Evolutionary conservation across 1,140 invertebrate genomes (phyloP), one percentile per base, ranked within the genome.

Genomic region (Melipona quadrifasciata): DNA sequence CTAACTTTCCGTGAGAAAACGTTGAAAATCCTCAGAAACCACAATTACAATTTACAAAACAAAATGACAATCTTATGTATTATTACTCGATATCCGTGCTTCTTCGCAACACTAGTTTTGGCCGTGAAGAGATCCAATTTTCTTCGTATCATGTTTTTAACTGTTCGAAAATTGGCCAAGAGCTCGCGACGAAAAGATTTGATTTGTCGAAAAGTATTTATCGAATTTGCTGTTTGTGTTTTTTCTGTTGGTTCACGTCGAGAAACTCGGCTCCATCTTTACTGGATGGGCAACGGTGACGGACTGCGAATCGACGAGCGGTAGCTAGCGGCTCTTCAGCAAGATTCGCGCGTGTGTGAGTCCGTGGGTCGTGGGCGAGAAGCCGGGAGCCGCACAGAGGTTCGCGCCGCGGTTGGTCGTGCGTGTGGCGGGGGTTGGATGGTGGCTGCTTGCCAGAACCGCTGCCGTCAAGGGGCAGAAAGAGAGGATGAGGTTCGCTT

Each of bases 301-400:
- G 89, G 90, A 93, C 93, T 93, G 93, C 90, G 92, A 92, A 92
- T 87, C 90, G 89, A 91, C 90, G 90, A 93, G 91, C 92, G 90
- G 91, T 92, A 89, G 91, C 92, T 91, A 89, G 92, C 89, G 86
- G 89, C 90, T 93, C 87, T 89, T 92, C 90, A 85, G 70, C 86
- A 86, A 92, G 90, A 89, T 91, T 88, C 84, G 79, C 86, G 86
- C 87, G 89, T 84, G 83, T 80, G 83, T 73, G 78, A 57, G 58
- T 47, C 39, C 39, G 39, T 47, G 39, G 39, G 39, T 73, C 80
- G 75, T 61, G 65, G 76, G 55, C 76, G 82, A 84, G 76, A 84
- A 84, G 82, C 75, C 67, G 86, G 64, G 75, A 61, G 80, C 81
- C n/a, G 74, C 71, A 64, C 85, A 84, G 86, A 80, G 64, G 87